Percentiles rank a stretch among this genome's conserved stretches.
Evolutionary conservation across 2,888 invertebrate genomes (phyloP).

Genomic region (Campoletis raptor): DNA sequence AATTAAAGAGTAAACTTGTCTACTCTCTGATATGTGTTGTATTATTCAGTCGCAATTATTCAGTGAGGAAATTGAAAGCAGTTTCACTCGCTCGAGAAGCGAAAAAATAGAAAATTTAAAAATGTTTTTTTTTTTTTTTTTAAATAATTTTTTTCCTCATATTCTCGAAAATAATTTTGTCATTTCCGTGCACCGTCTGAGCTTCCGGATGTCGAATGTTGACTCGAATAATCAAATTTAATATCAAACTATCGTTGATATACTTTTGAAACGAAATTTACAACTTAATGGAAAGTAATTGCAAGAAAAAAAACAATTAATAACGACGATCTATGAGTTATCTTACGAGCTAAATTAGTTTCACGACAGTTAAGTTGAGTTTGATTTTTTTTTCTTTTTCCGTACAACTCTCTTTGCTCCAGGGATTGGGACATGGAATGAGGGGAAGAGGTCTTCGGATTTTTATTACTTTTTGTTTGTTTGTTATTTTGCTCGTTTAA

Average conservation of each 20-base stretch:
- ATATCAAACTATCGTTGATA: not conserved
- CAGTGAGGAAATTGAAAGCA: slow-evolving; percentile 75
- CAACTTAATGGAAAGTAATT: not conserved
- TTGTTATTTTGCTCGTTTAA: slow-evolving; percentile 71
- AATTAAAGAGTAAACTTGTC: slow-evolving; percentile 72
- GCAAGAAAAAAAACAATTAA: not conserved
- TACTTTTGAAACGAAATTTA: slow-evolving; percentile 6
- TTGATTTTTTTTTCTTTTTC: slow-evolving; percentile 53
- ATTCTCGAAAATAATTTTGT: not conserved
- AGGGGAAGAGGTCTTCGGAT: not conserved
- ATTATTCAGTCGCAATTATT: slow-evolving; percentile 79
- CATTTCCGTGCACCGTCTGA: slow-evolving; percentile 21
- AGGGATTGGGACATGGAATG: not conserved
- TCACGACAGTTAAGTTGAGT: slow-evolving; percentile 64
- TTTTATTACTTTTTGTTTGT: slow-evolving; percentile 9
- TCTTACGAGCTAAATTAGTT: slow-evolving; percentile 49
- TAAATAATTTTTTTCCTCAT: not conserved
- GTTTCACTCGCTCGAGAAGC: slow-evolving; percentile 42
- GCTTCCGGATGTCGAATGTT: slow-evolving; percentile 21
- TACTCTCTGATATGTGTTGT: slow-evolving; percentile 80
- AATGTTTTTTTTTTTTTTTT: slow-evolving; percentile 10
- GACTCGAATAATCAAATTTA: not conserved
- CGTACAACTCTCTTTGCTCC: slow-evolving; percentile 23
- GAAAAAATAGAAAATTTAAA: not conserved
- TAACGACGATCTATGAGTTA: slow-evolving; percentile 36